These are phyloP conservation scores for Anguilla anguilla DNA, from an alignment of 2,797 vertebrate species.

Conservation along the genomic window DNA sequence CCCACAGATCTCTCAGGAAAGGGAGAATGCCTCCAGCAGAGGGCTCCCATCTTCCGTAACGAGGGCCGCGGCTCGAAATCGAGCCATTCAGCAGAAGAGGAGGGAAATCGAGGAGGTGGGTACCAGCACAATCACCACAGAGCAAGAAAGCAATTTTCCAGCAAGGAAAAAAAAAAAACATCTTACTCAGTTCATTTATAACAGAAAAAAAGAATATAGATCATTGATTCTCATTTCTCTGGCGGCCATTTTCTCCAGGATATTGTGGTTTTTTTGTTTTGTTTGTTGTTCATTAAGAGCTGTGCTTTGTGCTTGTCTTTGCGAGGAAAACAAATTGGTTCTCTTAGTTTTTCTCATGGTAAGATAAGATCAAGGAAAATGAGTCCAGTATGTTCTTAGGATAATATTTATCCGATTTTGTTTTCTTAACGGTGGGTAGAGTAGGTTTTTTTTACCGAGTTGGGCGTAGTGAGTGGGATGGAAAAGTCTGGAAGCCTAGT, in stretches of 20 bases:
- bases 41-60: conserved; percentile 54
- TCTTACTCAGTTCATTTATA: background rate
- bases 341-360: background rate
- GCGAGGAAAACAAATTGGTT: background rate
- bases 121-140: background rate
- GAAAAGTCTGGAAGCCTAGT: no score
- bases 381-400: no score
- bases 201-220: background rate
- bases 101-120: conserved; percentile 22
- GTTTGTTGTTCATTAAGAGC: background rate
- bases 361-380: background rate
- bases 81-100: conserved; percentile 60
- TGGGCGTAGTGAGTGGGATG: no score
- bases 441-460: no score
- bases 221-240: background rate
- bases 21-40: conserved; percentile 50
- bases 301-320: background rate
- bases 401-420: no score
- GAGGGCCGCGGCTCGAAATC: conserved; percentile 60
- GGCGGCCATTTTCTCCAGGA: background rate
- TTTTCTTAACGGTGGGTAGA: no score
- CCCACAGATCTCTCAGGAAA: conserved; percentile 55
- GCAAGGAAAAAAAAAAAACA: background rate
- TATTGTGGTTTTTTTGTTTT: background rate
- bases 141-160: background rate